Base-by-base conservation (phyloP, 2,888 invertebrate genomes). In the Crossocerus cetratus region DNA sequence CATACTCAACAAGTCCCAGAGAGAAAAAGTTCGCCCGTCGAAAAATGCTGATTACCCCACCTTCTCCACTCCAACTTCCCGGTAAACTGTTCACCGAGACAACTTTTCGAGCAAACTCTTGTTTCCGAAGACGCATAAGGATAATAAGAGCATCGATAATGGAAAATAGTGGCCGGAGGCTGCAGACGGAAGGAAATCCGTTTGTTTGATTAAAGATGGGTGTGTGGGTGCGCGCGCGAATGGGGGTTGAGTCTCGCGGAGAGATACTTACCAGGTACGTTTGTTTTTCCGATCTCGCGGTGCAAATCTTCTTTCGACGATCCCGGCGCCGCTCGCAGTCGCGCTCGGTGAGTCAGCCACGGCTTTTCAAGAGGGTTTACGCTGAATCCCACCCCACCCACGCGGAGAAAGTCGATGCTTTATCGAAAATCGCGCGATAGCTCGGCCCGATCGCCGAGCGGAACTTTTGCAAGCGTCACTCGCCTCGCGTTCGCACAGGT, bases 401-500 rank as follows among this genome's bases (percentile, higher is more conserved):
- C 44, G 20, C 58, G 49, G 53, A 60, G 62, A 65, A 77, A 66
- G 55, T 73, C 64, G 49, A 56, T 23, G 59, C 18, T 65, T 74
- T 74, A 78, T 81, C 76, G 45, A 58, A 42, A 58, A 32, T 61
- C 55, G 57, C 32, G 42, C 65, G 78, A 72, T 76, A 76, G 70
- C 32, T 32, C 32, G 5, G 8, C 1, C 32, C 32, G 32, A 32
- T 32, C 5, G 32, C 8, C 8, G 11, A 2, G 32, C 32, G 32
- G 32, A 32, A 32, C 5, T 32, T 32, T 32, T 32, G 32, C 32
- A 32, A 32, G 32, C 32, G 32, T 32, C 32, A 70, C 61, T 44
- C 53, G 16, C n/a, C 18, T 65, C 32, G 22, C 65, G 23, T n/a
- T 60, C 8, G 61, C 22, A 18, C 44, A 32, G 32, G 32, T 32